These are phyloP conservation scores for Ennomos erosarius DNA, from an alignment of 2,888 invertebrate species.

Conservation along the genomic window DNA sequence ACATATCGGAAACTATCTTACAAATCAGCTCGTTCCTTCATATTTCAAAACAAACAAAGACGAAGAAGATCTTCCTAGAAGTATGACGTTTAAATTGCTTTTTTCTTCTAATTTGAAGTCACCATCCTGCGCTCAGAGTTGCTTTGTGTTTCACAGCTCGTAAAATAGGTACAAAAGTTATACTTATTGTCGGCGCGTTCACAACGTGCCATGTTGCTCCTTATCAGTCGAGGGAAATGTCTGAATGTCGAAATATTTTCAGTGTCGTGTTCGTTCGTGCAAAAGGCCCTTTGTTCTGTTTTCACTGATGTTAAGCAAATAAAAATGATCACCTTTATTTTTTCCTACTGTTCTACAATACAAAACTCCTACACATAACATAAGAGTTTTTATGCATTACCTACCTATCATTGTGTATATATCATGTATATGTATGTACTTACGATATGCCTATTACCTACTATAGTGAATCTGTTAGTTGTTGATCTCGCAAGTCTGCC, in stretches of 20 bases:
- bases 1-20: too few relatives aligned
- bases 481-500: too few relatives aligned
- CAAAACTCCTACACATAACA: too few relatives aligned
- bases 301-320: background rate
- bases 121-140: conserved; percentile 29
- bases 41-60: conserved; percentile 20
- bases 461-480: too few relatives aligned
- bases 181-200: conserved; percentile 14
- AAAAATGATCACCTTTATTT: too few relatives aligned
- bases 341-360: too few relatives aligned
- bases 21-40: conserved; percentile 5
- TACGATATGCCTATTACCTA: too few relatives aligned
- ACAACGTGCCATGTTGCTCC: conserved; percentile 3
- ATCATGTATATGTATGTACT: too few relatives aligned
- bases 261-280: conserved; percentile 4
- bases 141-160: conserved; percentile 30
- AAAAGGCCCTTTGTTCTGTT: conserved; percentile 1
- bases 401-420: too few relatives aligned
- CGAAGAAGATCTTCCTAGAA: conserved; percentile 30
- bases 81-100: conserved; percentile 34
- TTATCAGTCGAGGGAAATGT: conserved; percentile 31
- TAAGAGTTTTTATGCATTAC: too few relatives aligned
- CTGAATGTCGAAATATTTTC: conserved; percentile 20
- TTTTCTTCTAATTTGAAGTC: conserved; percentile 38
- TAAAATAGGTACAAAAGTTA: conserved; percentile 24